Conservation (phyloP, 1,140 invertebrate species). For the Neotoxoptera formosana region DNA sequence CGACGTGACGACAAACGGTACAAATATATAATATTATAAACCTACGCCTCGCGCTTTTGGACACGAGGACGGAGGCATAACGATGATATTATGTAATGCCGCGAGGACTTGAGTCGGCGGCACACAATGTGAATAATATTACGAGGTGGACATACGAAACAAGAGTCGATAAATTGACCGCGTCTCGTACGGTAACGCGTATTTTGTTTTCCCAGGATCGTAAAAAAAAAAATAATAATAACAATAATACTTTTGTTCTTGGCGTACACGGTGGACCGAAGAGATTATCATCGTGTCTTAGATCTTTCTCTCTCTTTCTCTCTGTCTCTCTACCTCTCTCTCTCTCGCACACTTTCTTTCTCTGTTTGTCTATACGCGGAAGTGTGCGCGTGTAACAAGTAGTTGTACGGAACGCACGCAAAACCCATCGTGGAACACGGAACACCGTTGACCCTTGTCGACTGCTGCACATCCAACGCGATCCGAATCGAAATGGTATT, state of each 20-base stretch:
- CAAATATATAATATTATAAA: background rate
- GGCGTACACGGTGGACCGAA: background rate
- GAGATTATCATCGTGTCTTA: background rate
- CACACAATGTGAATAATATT: slow-evolving; percentile 27
- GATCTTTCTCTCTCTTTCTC: background rate
- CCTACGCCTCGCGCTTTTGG: background rate
- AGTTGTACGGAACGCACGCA: background rate
- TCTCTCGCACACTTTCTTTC: background rate
- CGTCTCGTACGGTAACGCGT: background rate
- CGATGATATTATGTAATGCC: background rate
- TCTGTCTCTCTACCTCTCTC: background rate
- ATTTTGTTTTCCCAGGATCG: background rate
- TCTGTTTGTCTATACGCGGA: background rate
- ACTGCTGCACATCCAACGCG: background rate
- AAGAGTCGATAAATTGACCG: slow-evolving; percentile 9
- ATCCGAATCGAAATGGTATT: background rate
- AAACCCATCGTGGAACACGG: background rate
- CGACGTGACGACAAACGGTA: background rate
- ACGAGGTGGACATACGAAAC: background rate
- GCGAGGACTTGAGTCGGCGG: background rate
- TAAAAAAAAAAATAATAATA: slow-evolving; percentile 13
- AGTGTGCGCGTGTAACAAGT: background rate
- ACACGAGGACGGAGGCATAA: background rate
- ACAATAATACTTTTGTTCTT: slow-evolving; percentile 17
- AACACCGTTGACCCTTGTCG: background rate